Conservation (phyloP, 2,888 invertebrate genomes). For the Liopterus haemorrhoidalis region DNA sequence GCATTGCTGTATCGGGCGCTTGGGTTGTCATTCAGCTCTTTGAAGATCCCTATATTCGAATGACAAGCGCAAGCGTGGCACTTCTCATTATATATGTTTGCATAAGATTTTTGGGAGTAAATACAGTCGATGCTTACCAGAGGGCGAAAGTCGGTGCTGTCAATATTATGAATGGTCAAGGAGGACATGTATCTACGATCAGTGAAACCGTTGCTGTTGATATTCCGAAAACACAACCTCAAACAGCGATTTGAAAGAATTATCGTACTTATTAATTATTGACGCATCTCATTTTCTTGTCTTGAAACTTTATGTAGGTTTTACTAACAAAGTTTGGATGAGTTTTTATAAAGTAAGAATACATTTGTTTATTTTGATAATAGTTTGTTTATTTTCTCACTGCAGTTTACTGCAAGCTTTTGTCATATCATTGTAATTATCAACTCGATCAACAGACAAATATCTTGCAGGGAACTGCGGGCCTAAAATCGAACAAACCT, state of each 20-base stretch:
- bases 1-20: constrained; percentile 67
- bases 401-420: no score
- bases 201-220: constrained; percentile 51
- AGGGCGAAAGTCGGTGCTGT: constrained; percentile 83
- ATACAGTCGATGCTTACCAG: constrained; percentile 84
- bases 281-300: constrained; percentile 18
- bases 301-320: no score
- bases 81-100: constrained; percentile 79
- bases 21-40: constrained; percentile 77
- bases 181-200: constrained; percentile 49
- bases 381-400: no score
- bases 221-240: constrained; percentile 40
- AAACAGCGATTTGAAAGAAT: constrained; percentile 33
- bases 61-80: constrained; percentile 75
- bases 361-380: no score
- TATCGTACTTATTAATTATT: constrained; percentile 17
- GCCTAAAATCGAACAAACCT: no score
- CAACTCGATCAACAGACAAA: no score
- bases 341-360: no score
- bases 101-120: constrained; percentile 77
- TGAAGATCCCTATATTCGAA: constrained; percentile 68
- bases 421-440: no score
- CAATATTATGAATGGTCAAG: constrained; percentile 57
- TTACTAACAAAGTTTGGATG: no score
- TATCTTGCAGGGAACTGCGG: no score